A percentile compares a stretch with the other conserved stretches of the same genome.
Conservation (phyloP, 2,797 vertebrate species). For the Pantherophis vulpinus region DNA sequence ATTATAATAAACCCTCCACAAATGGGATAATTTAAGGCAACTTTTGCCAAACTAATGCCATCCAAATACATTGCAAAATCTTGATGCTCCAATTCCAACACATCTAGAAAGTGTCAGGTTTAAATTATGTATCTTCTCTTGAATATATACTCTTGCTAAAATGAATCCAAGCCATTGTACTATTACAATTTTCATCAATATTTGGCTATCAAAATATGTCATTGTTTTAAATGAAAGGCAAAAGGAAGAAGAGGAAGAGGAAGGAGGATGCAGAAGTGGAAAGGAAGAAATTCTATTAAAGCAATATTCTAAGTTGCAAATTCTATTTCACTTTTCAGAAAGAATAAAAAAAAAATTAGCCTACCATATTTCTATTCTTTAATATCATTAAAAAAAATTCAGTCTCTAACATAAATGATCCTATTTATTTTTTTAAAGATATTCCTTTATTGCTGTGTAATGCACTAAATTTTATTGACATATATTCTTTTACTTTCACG, state of each 20-base stretch:
- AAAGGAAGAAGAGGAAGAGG: neutral
- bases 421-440: neutral
- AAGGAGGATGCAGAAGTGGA: neutral
- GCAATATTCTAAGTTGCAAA: neutral
- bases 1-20: neutral
- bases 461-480: slow-evolving; percentile 27
- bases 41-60: neutral
- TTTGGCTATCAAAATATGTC: slow-evolving; percentile 22
- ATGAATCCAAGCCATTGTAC: neutral
- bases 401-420: neutral
- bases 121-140: neutral
- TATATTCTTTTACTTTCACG: slow-evolving; percentile 33
- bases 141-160: neutral
- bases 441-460: slow-evolving; percentile 26
- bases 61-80: neutral
- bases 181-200: slow-evolving; percentile 9
- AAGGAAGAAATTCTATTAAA: neutral
- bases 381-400: neutral
- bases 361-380: neutral
- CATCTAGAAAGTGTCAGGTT: neutral
- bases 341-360: neutral
- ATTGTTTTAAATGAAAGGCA: neutral
- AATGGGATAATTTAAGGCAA: neutral
- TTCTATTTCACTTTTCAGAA: neutral
- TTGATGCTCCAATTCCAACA: neutral